Conservation (phyloP, 2,113 vertebrate genomes). For the Muntiacus reevesi region DNA sequence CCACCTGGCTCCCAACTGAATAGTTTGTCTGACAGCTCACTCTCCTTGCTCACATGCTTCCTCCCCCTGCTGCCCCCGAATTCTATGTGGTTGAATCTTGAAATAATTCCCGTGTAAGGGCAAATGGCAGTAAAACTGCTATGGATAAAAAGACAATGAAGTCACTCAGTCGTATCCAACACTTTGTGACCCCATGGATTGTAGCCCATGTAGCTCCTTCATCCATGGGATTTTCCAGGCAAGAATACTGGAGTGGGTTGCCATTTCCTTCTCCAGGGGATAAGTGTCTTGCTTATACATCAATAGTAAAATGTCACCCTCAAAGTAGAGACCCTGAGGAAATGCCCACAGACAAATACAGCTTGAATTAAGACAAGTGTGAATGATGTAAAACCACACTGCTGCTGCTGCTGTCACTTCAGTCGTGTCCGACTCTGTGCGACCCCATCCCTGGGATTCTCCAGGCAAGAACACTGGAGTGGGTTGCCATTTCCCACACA, state of each 20-base stretch:
- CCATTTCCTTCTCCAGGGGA: not conserved
- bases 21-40: not conserved
- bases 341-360: not conserved
- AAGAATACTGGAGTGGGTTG: not conserved
- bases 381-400: not conserved
- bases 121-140: not conserved
- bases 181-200: not conserved
- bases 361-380: not conserved
- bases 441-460: too few species aligned
- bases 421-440: too few species aligned
- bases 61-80: not conserved
- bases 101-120: not conserved
- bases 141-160: not conserved
- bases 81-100: not conserved
- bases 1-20: not conserved
- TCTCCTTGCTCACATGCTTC: not conserved
- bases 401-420: too few species aligned
- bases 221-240: not conserved
- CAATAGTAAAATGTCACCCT: not conserved
- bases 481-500: not conserved
- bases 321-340: not conserved
- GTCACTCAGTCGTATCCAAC: not conserved
- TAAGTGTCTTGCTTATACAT: not conserved
- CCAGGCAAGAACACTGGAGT: too few species aligned
- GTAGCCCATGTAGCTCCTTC: not conserved